phyloP scores from a whole-genome alignment of 2,797 vertebrate genomes.

The Perodicticus potto region DNA sequence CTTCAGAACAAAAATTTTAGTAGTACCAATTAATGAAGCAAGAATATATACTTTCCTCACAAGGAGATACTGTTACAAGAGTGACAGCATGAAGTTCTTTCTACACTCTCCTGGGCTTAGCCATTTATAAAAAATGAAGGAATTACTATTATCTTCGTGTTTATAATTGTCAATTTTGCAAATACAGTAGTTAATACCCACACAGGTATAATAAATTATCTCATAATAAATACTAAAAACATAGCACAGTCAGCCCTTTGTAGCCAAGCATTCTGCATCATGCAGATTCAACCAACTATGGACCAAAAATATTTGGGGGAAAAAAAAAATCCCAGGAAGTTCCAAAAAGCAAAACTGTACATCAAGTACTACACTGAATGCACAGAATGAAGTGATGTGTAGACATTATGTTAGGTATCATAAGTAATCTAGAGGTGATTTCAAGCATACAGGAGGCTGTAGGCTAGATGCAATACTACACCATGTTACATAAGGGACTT shows the following conservation, averaged over 20 bases:
- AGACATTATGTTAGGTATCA: background rate
- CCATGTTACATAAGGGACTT: background rate
- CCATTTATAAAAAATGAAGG: background rate
- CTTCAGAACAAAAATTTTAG: slow-evolving; percentile 55
- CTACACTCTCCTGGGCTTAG: background rate
- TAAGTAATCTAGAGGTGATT: background rate
- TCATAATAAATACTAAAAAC: slow-evolving; percentile 30
- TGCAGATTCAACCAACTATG: background rate
- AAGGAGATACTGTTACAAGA: slow-evolving; percentile 26
- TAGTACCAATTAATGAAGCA: slow-evolving; percentile 47
- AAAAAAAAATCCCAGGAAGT: background rate
- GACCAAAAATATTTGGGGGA: background rate
- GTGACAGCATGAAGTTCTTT: background rate
- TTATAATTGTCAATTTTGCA: slow-evolving; percentile 29
- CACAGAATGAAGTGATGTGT: background rate
- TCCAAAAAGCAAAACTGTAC: background rate
- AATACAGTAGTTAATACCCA: background rate
- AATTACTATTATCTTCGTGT: background rate
- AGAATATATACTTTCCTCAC: slow-evolving; percentile 37
- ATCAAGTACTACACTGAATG: background rate
- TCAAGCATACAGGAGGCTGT: background rate
- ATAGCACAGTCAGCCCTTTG: background rate
- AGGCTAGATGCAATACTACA: background rate
- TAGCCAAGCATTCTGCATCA: background rate
- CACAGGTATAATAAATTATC: slow-evolving; percentile 37